Percentiles rank a stretch among this genome's conserved stretches.
Evolutionary conservation across 2,797 vertebrate species (phyloP).

Genomic region (Sylvilagus floridanus): DNA sequence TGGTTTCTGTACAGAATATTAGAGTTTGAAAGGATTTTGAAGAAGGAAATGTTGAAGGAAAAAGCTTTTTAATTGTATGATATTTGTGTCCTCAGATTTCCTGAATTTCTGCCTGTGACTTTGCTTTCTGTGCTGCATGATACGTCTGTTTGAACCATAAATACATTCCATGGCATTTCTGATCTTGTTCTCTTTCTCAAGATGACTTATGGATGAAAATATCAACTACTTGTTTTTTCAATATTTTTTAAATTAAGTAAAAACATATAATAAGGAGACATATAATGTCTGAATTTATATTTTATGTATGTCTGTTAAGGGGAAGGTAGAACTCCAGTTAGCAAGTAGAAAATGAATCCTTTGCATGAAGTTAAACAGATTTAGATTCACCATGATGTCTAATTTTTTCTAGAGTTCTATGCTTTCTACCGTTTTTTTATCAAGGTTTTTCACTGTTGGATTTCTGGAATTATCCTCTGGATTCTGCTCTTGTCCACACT

Average conservation of each 20-base stretch:
- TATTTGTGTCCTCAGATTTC: not conserved
- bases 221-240: not conserved
- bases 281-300: slow-evolving; percentile 5
- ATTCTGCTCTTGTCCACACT: not conserved
- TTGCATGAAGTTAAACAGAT: not conserved
- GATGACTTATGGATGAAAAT: not conserved
- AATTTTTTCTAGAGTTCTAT: not conserved
- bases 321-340: not conserved
- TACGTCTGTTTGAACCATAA: not conserved
- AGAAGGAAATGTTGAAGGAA: not conserved
- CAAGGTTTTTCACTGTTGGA: not conserved
- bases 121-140: not conserved
- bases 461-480: not conserved
- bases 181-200: slow-evolving; percentile 38
- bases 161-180: not conserved
- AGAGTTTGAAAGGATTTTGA: not conserved
- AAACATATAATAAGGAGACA: not conserved
- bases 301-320: not conserved
- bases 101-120: slow-evolving; percentile 30
- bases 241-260: slow-evolving; percentile 33
- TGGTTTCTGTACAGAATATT: not conserved
- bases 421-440: not conserved
- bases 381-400: not conserved
- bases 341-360: not conserved
- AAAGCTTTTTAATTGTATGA: not conserved